These are phyloP conservation scores for Campoplex nolae DNA, from an alignment of 2,888 invertebrate genomes.

Conservation along the genomic window DNA sequence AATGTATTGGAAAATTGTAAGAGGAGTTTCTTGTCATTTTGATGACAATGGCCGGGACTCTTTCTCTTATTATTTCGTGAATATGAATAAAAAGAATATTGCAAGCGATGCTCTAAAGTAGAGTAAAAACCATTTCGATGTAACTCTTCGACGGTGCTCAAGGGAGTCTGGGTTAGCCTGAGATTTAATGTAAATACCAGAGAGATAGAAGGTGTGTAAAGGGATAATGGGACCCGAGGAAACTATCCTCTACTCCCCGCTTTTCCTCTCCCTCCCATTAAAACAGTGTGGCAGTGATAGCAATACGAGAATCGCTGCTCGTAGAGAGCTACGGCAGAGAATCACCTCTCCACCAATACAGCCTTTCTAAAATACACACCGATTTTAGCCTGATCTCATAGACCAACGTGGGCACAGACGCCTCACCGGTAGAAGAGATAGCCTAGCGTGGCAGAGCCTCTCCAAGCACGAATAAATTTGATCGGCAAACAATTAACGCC, in stretches of 20 bases:
- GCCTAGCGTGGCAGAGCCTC: slow-evolving; percentile 60
- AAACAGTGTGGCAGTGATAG: slow-evolving; percentile 46
- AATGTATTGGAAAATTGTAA: background rate
- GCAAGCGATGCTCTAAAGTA: slow-evolving; percentile 62
- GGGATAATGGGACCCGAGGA: slow-evolving; percentile 75
- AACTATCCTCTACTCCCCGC: slow-evolving; percentile 19
- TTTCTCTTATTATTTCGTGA: background rate
- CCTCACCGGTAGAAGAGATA: slow-evolving; percentile 8
- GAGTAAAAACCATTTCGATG: slow-evolving; percentile 77
- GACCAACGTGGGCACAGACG: slow-evolving; percentile 1
- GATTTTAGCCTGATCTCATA: background rate
- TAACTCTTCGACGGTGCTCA: slow-evolving; percentile 58
- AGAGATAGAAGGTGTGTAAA: slow-evolving; percentile 74
- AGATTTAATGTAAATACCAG: slow-evolving; percentile 78
- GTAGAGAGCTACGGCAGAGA: slow-evolving; percentile 33
- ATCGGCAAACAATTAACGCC: slow-evolving; percentile 75
- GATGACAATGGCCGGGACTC: background rate
- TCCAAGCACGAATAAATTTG: slow-evolving; percentile 75
- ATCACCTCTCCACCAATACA: slow-evolving; percentile 17
- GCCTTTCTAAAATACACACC: slow-evolving; percentile 1
- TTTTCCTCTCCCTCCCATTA: slow-evolving; percentile 69
- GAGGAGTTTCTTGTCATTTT: background rate
- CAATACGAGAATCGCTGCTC: slow-evolving; percentile 45
- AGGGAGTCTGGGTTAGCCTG: slow-evolving; percentile 70
- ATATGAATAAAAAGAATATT: background rate